Percentiles rank a stretch among this genome's conserved stretches.
phyloP scores from a whole-genome alignment of 2,797 vertebrate genomes.

The Falco rusticolus region DNA sequence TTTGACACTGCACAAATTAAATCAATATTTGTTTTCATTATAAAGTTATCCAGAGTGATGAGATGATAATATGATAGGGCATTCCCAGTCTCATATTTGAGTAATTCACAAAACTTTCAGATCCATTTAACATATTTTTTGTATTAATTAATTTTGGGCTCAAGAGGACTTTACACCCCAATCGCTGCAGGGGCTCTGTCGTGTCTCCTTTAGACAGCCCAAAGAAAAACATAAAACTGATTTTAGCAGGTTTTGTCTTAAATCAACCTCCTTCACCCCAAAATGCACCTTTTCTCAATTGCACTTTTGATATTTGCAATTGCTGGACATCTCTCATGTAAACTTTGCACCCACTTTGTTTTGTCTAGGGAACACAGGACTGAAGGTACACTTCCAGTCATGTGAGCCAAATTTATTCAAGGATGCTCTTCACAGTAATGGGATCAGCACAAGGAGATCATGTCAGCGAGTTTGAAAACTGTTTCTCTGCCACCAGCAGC shows the following conservation, averaged over 20 bases:
- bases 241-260: neutral
- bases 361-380: neutral
- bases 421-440: neutral
- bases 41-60: neutral
- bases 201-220: neutral
- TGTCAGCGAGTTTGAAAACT: neutral
- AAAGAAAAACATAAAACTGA: neutral
- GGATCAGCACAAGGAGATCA: neutral
- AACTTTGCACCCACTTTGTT: neutral
- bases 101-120: neutral
- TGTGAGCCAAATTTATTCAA: neutral
- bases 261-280: neutral
- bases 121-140: neutral
- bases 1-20: neutral
- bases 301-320: neutral
- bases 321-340: neutral
- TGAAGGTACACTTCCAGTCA: neutral
- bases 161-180: neutral
- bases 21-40: conserved; percentile 3
- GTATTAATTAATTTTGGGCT: neutral
- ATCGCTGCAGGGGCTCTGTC: neutral
- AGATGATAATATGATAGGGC: neutral
- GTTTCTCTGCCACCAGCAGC: neutral
- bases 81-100: neutral
- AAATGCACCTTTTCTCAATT: neutral